Base-by-base conservation (phyloP, 2,113 vertebrate genomes). In the Tachysurus vachellii region DNA sequence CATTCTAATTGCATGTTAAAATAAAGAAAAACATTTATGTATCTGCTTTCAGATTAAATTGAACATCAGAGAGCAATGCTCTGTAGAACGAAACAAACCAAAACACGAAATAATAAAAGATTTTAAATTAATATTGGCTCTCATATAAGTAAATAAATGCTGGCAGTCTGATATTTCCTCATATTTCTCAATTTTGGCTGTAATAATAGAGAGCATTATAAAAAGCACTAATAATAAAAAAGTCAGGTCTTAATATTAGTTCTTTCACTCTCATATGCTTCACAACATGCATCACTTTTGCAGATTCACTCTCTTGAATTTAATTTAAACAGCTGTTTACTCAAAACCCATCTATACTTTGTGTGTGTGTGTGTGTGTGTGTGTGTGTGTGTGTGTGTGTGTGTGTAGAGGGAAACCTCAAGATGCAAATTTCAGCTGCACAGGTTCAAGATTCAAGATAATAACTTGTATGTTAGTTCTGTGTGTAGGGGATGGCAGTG, bases 241-340 rank as follows among this genome's bases (percentile, higher is more conserved):
- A 80, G 87, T 73, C 80, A 85, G 64, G 57, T 70, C 61, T 62
- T 88, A 70, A 81, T 79, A 70, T 76, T 28, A 54, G 53, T 92
- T 94, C 93, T 94, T 92, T 94, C 91, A 93, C 92, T 93, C 93
- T 94, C 91, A 93, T 94, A 93, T 94, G 92, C 93, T 91, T 95
- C 93, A 94, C 92, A 93, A 92, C 93, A 92, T 82, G 92, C 93
- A 94, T 93, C 86, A 91, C 94, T 93, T 93, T 92, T 85, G 84
- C 80, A 8, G 61, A 82, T 71, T 90, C 92, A 89, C 90, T 93
- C 91, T 92, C 92, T 92, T 92, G 93, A 91, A 94, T 95, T 94
- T 94, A 94, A 95, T 95, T 95, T 93, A 93, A 83, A 94, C 95
- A 95, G 93, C 94, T 95, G 95, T 95, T 95, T 91, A 42, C 88